A percentile compares a stretch with the other conserved stretches of the same genome.
These are phyloP conservation scores for Zhengitettix transpicula DNA, from an alignment of 2,888 invertebrate species.

Conservation along the genomic window DNA sequence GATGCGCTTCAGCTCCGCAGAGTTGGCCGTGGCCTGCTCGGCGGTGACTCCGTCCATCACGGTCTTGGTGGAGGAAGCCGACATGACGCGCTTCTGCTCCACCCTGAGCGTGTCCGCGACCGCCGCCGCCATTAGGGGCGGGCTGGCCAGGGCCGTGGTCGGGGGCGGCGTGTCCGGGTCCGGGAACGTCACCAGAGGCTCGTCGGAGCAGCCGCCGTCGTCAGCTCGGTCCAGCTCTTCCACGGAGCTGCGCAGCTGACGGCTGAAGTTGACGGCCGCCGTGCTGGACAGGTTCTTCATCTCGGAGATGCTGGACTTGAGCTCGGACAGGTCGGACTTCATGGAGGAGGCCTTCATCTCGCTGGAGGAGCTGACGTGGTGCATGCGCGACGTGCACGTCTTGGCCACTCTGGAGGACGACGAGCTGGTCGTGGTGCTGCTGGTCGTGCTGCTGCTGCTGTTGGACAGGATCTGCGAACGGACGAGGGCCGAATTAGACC, in stretches of 20 bases:
- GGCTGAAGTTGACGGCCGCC: slow-evolving; percentile 16
- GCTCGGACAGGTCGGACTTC: slow-evolving; percentile 60
- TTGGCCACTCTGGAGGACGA: slow-evolving; percentile 23
- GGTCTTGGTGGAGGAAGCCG: slow-evolving; percentile 61
- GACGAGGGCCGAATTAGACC: background rate
- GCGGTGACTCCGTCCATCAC: slow-evolving; percentile 70
- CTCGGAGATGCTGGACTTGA: slow-evolving; percentile 72
- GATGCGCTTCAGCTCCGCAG: slow-evolving; percentile 52
- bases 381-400: slow-evolving; percentile 27
- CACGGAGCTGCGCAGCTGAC: slow-evolving; percentile 52
- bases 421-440: slow-evolving; percentile 25
- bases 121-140: slow-evolving; percentile 16
- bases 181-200: slow-evolving; percentile 64
- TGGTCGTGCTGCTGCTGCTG: slow-evolving; percentile 38
- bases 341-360: slow-evolving; percentile 70
- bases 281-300: slow-evolving; percentile 51
- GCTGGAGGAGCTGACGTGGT: slow-evolving; percentile 37
- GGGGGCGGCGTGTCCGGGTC: slow-evolving; percentile 52
- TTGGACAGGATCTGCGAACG: slow-evolving; percentile 24
- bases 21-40: slow-evolving; percentile 55
- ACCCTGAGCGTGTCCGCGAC: slow-evolving; percentile 53
- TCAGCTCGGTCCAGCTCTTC: slow-evolving; percentile 40
- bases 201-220: slow-evolving; percentile 20
- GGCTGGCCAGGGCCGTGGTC: slow-evolving; percentile 22
- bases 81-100: slow-evolving; percentile 68